phyloP scores from a whole-genome alignment of 2,113 vertebrate species.

The Orycteropus afer region DNA sequence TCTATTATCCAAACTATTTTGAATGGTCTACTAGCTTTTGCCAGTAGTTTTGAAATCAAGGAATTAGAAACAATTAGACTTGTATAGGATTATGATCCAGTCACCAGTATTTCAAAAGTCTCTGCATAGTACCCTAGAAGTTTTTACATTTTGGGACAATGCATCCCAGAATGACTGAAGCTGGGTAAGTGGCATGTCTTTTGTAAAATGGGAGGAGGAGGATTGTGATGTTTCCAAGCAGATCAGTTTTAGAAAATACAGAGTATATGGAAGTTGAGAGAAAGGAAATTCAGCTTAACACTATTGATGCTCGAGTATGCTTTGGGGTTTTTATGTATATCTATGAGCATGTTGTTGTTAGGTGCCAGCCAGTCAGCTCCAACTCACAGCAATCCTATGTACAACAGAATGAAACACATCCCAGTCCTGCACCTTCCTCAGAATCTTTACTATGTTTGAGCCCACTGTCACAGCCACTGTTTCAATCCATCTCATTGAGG shows the following conservation, averaged over 20 bases:
- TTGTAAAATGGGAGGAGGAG: neutral
- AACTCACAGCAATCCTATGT: no score
- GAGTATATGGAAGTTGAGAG: neutral
- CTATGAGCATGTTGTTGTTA: no score
- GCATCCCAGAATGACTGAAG: neutral
- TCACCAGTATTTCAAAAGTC: neutral
- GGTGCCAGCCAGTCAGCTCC: no score
- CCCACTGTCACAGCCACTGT: no score
- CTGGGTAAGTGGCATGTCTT: neutral
- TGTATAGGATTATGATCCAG: neutral
- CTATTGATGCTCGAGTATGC: neutral
- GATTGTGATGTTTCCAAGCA: neutral
- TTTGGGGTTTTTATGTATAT: neutral
- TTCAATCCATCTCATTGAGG: no score
- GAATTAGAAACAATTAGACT: neutral
- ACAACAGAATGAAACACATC: no score
- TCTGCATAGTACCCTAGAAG: neutral
- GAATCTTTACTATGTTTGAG: no score
- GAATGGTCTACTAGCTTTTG: neutral
- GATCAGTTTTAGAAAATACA: neutral
- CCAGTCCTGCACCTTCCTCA: no score
- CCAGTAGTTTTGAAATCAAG: slow-evolving; percentile 12
- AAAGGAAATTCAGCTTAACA: neutral
- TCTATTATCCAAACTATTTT: neutral
- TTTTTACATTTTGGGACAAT: neutral